A percentile compares a stretch with the other conserved stretches of the same genome.
These are phyloP conservation scores for Baronia brevicornis DNA, from an alignment of 2,888 invertebrate genomes.

Conservation along the genomic window DNA sequence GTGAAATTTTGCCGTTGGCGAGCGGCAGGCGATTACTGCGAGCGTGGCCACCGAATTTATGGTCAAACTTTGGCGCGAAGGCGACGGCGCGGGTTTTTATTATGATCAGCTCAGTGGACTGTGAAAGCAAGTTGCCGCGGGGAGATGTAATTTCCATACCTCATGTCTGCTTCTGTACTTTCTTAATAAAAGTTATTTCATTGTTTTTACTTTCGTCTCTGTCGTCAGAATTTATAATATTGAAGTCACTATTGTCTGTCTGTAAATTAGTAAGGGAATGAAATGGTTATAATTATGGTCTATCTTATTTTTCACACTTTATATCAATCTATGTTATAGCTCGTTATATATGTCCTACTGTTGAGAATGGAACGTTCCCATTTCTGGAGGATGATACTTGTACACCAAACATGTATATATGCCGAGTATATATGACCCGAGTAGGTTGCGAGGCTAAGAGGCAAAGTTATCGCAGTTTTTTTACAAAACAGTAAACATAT, in stretches of 20 bases:
- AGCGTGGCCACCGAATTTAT: conserved; percentile 69
- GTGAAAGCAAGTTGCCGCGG: conserved; percentile 73
- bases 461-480: no score
- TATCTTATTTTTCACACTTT: no score
- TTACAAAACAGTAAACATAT: no score
- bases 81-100: conserved; percentile 76
- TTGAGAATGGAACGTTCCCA: no score
- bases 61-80: conserved; percentile 72
- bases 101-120: conserved; percentile 76
- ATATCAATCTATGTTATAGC: no score
- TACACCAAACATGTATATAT: no score
- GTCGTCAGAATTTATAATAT: background rate
- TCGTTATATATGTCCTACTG: no score
- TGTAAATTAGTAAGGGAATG: no score
- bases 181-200: conserved; percentile 62
- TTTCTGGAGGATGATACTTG: no score
- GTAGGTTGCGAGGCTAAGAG: no score
- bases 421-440: no score
- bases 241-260: background rate
- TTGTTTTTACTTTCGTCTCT: conserved; percentile 13
- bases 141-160: conserved; percentile 71
- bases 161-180: conserved; percentile 69
- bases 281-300: no score
- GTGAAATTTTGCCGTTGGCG: conserved; percentile 54
- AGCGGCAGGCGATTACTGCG: conserved; percentile 50